A percentile compares a stretch with the other conserved stretches of the same genome.
phyloP scores from a whole-genome alignment of 2,113 vertebrate species.

The Aramus guarauna region DNA sequence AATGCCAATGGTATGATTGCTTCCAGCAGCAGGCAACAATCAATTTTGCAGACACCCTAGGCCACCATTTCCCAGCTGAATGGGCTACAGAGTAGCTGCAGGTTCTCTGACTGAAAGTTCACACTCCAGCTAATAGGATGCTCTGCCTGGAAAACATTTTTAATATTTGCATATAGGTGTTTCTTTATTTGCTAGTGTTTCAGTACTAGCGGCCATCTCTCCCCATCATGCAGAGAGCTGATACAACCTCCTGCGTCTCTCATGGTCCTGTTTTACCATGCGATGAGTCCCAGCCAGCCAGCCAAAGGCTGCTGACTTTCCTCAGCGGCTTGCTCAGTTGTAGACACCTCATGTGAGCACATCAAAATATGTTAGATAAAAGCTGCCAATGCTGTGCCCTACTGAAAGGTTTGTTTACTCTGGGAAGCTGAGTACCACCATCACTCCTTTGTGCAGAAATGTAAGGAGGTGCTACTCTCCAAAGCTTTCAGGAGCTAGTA shows the following conservation, averaged over 20 bases:
- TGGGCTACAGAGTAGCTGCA: neutral
- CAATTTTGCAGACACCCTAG: neutral
- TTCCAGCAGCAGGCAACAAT: neutral
- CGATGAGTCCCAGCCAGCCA: neutral
- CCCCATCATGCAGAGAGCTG: neutral
- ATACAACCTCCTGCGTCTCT: neutral
- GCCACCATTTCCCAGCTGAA: neutral
- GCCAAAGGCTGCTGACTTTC: neutral
- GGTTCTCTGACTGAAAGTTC: neutral
- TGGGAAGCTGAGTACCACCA: neutral
- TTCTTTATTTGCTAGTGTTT: neutral
- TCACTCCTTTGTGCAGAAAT: neutral
- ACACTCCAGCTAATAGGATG: neutral
- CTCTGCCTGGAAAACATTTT: neutral
- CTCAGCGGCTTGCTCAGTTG: neutral
- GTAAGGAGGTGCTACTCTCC: neutral
- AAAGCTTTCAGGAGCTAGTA: neutral
- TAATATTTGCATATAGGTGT: neutral
- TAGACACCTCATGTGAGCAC: neutral
- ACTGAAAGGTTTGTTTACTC: neutral
- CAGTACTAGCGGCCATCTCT: neutral
- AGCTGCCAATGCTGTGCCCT: neutral
- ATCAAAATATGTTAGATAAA: neutral
- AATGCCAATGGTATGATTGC: neutral
- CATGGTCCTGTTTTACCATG: neutral